These are phyloP conservation scores for Porites evermanni DNA, from an alignment of 92 coral and sea anemone species.

Conservation along the genomic window DNA sequence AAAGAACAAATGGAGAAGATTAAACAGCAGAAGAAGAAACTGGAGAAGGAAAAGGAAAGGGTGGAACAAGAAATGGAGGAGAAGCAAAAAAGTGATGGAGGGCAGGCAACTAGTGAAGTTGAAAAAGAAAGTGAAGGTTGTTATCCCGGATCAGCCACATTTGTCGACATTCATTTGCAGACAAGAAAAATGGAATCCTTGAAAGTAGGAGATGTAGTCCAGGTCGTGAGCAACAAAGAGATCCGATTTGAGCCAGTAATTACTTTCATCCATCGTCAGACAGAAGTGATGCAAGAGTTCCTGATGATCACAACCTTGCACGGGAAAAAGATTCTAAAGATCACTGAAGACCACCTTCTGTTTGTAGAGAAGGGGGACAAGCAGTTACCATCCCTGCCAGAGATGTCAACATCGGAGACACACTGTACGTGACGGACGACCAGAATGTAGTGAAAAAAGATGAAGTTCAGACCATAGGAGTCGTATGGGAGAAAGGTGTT, in stretches of 20 bases:
- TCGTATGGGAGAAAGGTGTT: slow-evolving; percentile 44
- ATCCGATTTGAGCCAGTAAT: slow-evolving; percentile 6
- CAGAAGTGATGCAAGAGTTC: slow-evolving; percentile 20
- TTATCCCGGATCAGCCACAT: slow-evolving; percentile 39
- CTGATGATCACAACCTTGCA: slow-evolving; percentile 21
- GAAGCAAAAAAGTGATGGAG: background rate
- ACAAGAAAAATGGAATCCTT: slow-evolving; percentile 17
- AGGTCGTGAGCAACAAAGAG: slow-evolving; percentile 10
- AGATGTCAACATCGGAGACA: slow-evolving; percentile 35
- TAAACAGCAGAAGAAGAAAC: background rate
- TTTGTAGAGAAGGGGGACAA: slow-evolving; percentile 33
- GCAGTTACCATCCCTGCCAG: slow-evolving; percentile 50
- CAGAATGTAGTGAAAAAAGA: background rate
- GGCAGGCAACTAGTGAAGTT: background rate
- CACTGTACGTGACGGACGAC: background rate
- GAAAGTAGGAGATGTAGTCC: slow-evolving; percentile 39
- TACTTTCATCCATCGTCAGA: slow-evolving; percentile 37
- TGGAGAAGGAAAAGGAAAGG: background rate
- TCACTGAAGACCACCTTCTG: slow-evolving; percentile 51
- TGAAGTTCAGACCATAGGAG: background rate
- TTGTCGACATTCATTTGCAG: slow-evolving; percentile 21
- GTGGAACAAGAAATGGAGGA: background rate
- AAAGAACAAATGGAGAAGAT: background rate
- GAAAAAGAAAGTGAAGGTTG: background rate
- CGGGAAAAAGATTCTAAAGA: slow-evolving; percentile 28